Percentiles rank a stretch among this genome's conserved stretches.
Conservation (phyloP, 2,797 vertebrate genomes). For the Enteromius trimaculatus region DNA sequence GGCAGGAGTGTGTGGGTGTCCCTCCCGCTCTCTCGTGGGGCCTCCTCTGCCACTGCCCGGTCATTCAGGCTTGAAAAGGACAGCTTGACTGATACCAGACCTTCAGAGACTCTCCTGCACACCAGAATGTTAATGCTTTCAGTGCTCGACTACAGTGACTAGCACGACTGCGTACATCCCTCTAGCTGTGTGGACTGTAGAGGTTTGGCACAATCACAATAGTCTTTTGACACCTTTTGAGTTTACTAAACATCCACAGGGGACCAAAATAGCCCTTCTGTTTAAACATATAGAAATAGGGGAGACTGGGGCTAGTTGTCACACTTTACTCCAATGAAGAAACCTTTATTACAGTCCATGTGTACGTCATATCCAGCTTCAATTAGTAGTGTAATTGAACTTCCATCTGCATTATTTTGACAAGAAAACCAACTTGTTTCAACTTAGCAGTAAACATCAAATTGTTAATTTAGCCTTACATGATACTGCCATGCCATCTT, state of each 20-base stretch:
- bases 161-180: background rate
- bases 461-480: background rate
- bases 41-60: slow-evolving; percentile 57
- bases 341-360: background rate
- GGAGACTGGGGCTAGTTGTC: background rate
- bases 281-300: slow-evolving; percentile 38
- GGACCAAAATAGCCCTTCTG: slow-evolving; percentile 71
- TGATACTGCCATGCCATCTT: background rate
- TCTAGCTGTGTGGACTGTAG: background rate
- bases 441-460: background rate
- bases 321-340: background rate
- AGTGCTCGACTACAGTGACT: slow-evolving; percentile 22
- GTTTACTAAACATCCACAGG: slow-evolving; percentile 76
- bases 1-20: slow-evolving; percentile 41
- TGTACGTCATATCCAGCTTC: background rate
- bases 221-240: slow-evolving; percentile 53
- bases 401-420: background rate
- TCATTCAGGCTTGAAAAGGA: slow-evolving; percentile 68
- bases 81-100: slow-evolving; percentile 69
- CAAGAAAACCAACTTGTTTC: background rate
- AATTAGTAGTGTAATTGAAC: background rate
- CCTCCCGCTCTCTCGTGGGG: slow-evolving; percentile 50
- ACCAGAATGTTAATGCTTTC: slow-evolving; percentile 64
- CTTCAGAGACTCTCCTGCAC: slow-evolving; percentile 64
- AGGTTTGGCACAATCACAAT: background rate